Conservation (phyloP, 2,113 vertebrate genomes). For the Eurystomus gularis region DNA sequence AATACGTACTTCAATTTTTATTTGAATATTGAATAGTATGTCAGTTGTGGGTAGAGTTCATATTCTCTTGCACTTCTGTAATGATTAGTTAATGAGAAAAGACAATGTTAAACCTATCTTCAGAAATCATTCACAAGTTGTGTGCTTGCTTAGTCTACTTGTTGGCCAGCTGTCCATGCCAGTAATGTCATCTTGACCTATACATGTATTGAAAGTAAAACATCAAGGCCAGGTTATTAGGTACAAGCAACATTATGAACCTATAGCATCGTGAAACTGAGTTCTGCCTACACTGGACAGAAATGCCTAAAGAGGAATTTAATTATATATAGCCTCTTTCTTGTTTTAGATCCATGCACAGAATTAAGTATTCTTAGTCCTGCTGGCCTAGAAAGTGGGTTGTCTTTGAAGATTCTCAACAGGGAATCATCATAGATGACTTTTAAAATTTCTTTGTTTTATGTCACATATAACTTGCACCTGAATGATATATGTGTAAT, state of each 20-base stretch:
- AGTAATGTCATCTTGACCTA: neutral
- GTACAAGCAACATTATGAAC: neutral
- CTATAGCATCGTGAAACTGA: neutral
- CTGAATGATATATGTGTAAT: neutral
- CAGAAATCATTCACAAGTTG: neutral
- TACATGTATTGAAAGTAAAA: neutral
- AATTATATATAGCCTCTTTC: neutral
- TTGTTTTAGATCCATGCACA: neutral
- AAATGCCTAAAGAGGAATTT: neutral
- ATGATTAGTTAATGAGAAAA: neutral
- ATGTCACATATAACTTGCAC: neutral
- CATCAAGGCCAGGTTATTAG: neutral
- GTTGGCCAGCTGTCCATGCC: neutral
- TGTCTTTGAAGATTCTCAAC: neutral
- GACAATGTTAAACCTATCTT: neutral
- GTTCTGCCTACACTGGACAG: neutral
- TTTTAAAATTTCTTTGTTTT: neutral
- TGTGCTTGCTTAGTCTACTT: neutral
- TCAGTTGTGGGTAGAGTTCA: neutral
- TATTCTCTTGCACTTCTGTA: neutral
- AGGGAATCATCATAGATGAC: neutral
- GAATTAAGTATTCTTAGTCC: accelerated
- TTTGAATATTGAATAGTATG: neutral
- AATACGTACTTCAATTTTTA: neutral
- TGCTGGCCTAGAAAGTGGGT: neutral